Conservation (phyloP, 2,888 invertebrate genomes). For the Globia sparganii region DNA sequence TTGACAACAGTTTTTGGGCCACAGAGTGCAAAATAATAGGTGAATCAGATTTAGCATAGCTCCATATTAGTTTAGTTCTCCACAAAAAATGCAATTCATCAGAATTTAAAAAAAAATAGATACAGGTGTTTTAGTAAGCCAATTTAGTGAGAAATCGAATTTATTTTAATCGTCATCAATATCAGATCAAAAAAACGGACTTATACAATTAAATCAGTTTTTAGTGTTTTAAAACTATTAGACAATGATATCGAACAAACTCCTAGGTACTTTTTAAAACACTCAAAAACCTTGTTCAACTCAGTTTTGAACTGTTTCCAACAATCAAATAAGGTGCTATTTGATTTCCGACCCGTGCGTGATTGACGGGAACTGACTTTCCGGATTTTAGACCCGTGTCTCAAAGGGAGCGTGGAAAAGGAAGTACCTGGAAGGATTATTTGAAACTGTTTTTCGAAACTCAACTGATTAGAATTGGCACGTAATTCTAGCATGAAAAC, state of each 20-base stretch:
- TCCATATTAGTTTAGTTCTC: neutral
- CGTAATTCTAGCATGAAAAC: neutral
- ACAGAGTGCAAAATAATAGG: too few species aligned
- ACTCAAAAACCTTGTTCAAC: neutral
- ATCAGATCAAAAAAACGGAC: neutral
- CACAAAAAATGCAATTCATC: neutral
- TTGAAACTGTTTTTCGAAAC: neutral
- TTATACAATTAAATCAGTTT: neutral
- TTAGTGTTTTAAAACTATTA: neutral
- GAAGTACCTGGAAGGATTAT: slow-evolving; percentile 5
- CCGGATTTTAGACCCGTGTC: slow-evolving; percentile 38
- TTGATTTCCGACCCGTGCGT: slow-evolving; percentile 41
- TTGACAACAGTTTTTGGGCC: too few species aligned
- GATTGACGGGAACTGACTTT: slow-evolving; percentile 35
- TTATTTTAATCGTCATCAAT: neutral
- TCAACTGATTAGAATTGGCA: neutral
- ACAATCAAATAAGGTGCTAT: slow-evolving; percentile 27
- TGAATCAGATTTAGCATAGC: too few species aligned
- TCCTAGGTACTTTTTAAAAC: neutral
- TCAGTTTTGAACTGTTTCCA: slow-evolving; percentile 3
- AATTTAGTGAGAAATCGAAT: neutral
- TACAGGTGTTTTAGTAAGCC: neutral
- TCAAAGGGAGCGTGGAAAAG: neutral
- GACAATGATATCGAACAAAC: neutral
- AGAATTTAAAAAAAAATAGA: neutral